Percentiles rank a stretch among this genome's conserved stretches.
These are phyloP conservation scores for Drosophila pseudoananassae DNA, from an alignment of 1,140 invertebrate species.

Conservation along the genomic window DNA sequence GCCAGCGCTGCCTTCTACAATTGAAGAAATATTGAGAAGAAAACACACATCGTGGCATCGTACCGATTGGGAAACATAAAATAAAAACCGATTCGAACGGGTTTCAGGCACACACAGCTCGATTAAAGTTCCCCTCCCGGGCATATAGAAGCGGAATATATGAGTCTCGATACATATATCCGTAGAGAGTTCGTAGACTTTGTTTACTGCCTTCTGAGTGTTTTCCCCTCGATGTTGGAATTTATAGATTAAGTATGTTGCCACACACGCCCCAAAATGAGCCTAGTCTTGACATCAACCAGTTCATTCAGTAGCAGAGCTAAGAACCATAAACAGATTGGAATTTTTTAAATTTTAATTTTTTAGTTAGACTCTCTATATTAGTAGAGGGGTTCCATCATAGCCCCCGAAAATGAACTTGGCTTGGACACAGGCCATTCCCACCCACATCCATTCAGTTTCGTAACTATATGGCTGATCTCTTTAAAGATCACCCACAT, in stretches of 20 bases:
- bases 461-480: too few relatives aligned
- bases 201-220: neutral
- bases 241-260: conserved; percentile 48
- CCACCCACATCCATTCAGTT: neutral
- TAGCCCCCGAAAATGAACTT: neutral
- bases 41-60: conserved; percentile 6
- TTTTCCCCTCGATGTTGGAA: conserved; percentile 7
- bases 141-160: conserved; percentile 15
- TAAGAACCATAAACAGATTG: neutral
- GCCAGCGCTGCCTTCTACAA: conserved; percentile 8
- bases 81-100: conserved; percentile 64
- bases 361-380: too few relatives aligned
- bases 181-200: neutral
- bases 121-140: conserved; percentile 35
- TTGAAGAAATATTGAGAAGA: conserved; percentile 4
- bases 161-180: conserved; percentile 14
- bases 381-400: too few relatives aligned
- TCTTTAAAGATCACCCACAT: too few relatives aligned
- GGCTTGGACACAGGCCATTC: neutral
- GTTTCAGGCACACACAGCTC: conserved; percentile 48
- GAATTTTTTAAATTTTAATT: too few relatives aligned
- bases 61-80: conserved; percentile 16
- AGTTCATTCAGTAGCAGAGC: too few relatives aligned
- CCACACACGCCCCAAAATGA: conserved; percentile 5
- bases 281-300: neutral